Evolutionary conservation across 2,113 vertebrate genomes (phyloP), one percentile per base, ranked within the genome.

Genomic region (Origma solitaria): DNA sequence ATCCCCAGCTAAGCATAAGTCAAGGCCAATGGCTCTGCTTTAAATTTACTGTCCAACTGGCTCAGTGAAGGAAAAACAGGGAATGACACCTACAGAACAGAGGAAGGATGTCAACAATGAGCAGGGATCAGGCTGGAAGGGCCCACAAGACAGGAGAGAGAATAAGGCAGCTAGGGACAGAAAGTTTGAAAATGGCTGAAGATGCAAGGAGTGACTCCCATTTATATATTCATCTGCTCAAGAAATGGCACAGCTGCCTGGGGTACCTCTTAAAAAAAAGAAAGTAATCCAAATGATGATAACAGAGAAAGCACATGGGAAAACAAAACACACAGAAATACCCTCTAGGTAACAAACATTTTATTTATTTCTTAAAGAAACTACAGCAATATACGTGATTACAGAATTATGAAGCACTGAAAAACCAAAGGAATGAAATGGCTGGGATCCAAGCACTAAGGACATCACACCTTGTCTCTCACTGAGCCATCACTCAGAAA

Each of bases 401-500:
- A 92, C 56, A 94, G 91, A 96, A 96, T 92, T 83, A 91, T n/a
- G 66, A 95, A 95, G 54, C 86, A 84, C 84, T 88, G 93, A 96
- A 86, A 84, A 92, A 54, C 24, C 42, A 84, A 84, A 96, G 89
- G 86, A 92, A 97, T 91, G 71, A 94, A 82, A 73, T 27, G 49
- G 24, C 92, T 66, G 66, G 25, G 44, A 24, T 96, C 61, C 54
- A 82, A 70, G 58, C 51, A 50, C 45, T 62, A 65, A 60, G 0
- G 33, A 44, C 45, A 58, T 99, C 98, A 99, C 10, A 31, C 81
- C 94, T 97, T 98, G 23, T 99, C 99, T 94, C 97, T 98, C 2
- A 90, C 1, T 23, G 97, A 3, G 71, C 96, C 97, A 57, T 99
- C 99, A 47, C 98, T 99, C 96, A 99, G 98, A 97, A 99, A 99